phyloP scores from a whole-genome alignment of 64 coral and sea anemone species.

The Hydrozoanthus tunicans region DNA sequence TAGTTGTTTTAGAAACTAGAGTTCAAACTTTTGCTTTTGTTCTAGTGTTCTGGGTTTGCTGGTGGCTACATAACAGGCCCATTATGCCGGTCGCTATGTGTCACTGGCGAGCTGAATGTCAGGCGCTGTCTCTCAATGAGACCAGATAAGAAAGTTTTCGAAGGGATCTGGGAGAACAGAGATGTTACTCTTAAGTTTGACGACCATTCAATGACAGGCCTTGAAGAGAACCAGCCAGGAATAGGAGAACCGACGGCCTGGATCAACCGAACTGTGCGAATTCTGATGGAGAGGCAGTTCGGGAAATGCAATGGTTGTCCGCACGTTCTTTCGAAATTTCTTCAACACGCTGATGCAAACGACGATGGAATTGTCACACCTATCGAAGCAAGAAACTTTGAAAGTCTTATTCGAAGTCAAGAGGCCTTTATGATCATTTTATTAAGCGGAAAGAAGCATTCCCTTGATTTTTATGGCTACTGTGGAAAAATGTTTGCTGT shows the following conservation, averaged over 20 bases:
- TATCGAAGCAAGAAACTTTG: slow-evolving; percentile 51
- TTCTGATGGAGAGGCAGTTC: slow-evolving; percentile 61
- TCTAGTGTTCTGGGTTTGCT: slow-evolving; percentile 65
- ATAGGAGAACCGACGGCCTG: background rate
- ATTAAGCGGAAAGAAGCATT: slow-evolving; percentile 64
- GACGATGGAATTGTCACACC: slow-evolving; percentile 57
- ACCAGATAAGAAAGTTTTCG: slow-evolving; percentile 59
- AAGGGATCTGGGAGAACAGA: slow-evolving; percentile 56
- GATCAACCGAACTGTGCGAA: background rate
- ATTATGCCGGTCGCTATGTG: slow-evolving; percentile 62
- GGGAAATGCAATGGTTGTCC: slow-evolving; percentile 57
- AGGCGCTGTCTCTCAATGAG: slow-evolving; percentile 46
- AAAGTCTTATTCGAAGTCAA: slow-evolving; percentile 28
- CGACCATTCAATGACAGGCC: background rate
- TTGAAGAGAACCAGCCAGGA: background rate
- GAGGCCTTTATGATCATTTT: slow-evolving; percentile 64
- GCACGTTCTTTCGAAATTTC: slow-evolving; percentile 5
- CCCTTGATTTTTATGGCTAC: slow-evolving; percentile 73
- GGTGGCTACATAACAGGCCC: slow-evolving; percentile 53
- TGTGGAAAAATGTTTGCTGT: slow-evolving; percentile 74
- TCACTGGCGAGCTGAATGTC: slow-evolving; percentile 25
- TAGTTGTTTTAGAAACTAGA: too few relatives aligned
- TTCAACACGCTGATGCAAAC: slow-evolving; percentile 54
- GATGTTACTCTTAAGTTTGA: slow-evolving; percentile 62
- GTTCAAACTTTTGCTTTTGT: background rate